A percentile compares a stretch with the other conserved stretches of the same genome.
Conservation (phyloP, 2,797 vertebrate genomes). For the Mus caroli region DNA sequence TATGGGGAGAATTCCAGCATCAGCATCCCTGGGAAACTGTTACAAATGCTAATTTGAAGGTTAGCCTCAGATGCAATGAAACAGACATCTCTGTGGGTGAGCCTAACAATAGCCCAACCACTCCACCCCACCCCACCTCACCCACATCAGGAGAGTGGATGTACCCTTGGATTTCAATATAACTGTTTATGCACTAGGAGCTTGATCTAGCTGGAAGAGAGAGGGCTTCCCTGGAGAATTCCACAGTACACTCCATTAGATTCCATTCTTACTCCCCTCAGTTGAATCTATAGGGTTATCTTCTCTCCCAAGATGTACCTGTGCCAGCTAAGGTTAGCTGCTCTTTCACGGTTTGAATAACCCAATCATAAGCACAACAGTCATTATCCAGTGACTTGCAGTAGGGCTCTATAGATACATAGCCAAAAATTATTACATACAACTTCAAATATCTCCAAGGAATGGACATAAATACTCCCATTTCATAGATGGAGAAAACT, state of each 20-base stretch:
- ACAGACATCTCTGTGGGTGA: background rate
- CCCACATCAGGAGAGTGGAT: background rate
- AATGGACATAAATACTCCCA: background rate
- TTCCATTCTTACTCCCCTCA: background rate
- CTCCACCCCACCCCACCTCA: background rate
- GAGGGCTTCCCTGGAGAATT: background rate
- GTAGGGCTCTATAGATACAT: background rate
- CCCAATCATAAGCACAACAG: background rate
- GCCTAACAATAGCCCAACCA: background rate
- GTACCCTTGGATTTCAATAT: background rate
- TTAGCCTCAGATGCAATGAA: background rate
- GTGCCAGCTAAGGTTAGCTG: background rate
- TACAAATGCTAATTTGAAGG: constrained; percentile 25
- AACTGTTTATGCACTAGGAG: background rate
- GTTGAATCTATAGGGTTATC: background rate
- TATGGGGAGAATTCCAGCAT: background rate
- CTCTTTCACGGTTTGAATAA: background rate
- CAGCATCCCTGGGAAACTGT: background rate
- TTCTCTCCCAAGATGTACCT: constrained; percentile 23
- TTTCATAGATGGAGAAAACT: constrained; percentile 18
- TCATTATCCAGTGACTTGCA: constrained; percentile 22
- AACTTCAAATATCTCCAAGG: background rate
- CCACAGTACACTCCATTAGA: background rate
- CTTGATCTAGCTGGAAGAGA: background rate
- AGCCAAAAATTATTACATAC: background rate